Base-by-base conservation (phyloP, 1,140 invertebrate genomes). In the Leptinotarsa texana region DNA sequence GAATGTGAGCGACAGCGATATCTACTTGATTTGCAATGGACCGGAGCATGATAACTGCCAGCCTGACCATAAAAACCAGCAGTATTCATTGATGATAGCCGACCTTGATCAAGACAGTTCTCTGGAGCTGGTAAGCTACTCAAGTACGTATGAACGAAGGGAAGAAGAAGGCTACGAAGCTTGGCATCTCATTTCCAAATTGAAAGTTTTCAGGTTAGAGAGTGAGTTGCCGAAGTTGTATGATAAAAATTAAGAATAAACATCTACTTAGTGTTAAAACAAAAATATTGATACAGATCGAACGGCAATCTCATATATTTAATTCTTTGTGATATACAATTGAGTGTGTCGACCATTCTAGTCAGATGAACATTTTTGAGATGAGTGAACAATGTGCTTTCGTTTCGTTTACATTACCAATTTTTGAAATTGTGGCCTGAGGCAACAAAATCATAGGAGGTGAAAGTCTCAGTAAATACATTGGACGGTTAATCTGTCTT, bases 81-180 rank as follows among this genome's bases (percentile, higher is more conserved):
- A 90, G 70, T 87, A 90, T 79, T 92, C 92, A 8, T 87, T 94
- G 69, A 85, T 91, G 18, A 90, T 94, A 62, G 89, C 89, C 3
- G 92, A 94, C 84, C 85, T 94, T 13, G 91, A 93, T 83, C 87
- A 89, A 69, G 93, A 94, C 84, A 88, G 90, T 48, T 89, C 89
- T 2, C 90, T 91, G 81, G 93, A 94, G 86, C 81, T 95, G 21
- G 91, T 94, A 48, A 93, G 90, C 63, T 94, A 93, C 81, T 89
- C 88, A 72, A 91, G 90, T 75, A 91, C 88, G 5, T 93, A 90
- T 83, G 82, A 87, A 17, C 83, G 85, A 18, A 85, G 85, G n/a
- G 86, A 87, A 78, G 80, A 85, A 69, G 86, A 87, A 57, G 86
- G 84, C 63, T 82, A 83, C 33, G 80, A 84, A 42, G 80, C 83